Evolutionary conservation across 1,140 invertebrate species (phyloP), one percentile per base, ranked within the genome.

Genomic region (Saccostrea echinata): DNA sequence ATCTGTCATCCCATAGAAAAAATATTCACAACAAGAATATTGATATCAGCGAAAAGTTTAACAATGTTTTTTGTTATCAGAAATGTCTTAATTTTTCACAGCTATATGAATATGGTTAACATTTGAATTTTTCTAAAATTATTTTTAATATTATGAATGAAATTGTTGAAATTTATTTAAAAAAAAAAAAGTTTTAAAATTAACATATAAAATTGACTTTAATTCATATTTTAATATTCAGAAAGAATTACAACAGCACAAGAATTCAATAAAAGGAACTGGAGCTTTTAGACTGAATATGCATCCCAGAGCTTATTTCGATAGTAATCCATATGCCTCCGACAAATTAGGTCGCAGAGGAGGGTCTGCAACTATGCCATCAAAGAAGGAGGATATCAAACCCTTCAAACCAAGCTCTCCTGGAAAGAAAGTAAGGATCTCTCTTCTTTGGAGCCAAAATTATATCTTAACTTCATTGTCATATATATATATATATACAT

Each of bases 391-490:
- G 51, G 91, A 93, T 87, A 35, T 91, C 11, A 94, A 93, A 88
- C 92, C 94, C 88, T 95, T 95, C 90, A 94, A 93, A 90, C 94
- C 93, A 35, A 94, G 93, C 84, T 93, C 91, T 53, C 94, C 94
- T 80, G 92, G 92, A 13, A 95, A 95, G 91, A 91, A 90, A 87
- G 94, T 95, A 90, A 53, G 52, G 18, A 52, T 24, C 18, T 27
- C n/a, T 33, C 18, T 76, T 24, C 24, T 76, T 30, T 30, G 3
- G 3, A 76, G 24, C 27, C 4, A 27, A 76, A 76, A 76, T 6
- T 76, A 33, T 76, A n/a, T 2, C 12, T 76, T 24, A 13, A 35
- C 68, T 76, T n/a, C 13, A 24, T 12, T 76, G 24, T 24, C 8
- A 33, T 16, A 76, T n/a, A 24, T 4, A 76, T 43, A 76, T 4